phyloP scores from a whole-genome alignment of 2,888 invertebrate genomes.

The Epinotia brunnichana region DNA sequence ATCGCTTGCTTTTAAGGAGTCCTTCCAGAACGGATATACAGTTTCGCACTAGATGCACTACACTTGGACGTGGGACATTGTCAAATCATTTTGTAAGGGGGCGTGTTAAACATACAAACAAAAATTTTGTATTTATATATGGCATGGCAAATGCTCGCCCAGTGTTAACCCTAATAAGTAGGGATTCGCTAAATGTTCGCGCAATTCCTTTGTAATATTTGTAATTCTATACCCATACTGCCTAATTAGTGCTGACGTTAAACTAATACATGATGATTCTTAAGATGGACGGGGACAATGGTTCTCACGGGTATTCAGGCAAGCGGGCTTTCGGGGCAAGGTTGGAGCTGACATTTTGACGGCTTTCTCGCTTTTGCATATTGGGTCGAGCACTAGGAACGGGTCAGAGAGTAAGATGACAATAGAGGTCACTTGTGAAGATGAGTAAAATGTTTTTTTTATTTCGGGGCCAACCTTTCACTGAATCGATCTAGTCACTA shows the following conservation, averaged over 20 bases:
- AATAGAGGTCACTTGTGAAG: not conserved
- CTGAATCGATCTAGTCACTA: too few relatives aligned
- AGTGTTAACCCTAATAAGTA: not conserved
- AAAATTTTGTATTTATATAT: too few relatives aligned
- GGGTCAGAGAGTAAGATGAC: not conserved
- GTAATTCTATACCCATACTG: not conserved
- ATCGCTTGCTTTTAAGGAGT: too few relatives aligned
- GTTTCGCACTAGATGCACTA: too few relatives aligned
- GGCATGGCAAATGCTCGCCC: too few relatives aligned
- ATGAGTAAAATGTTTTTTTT: not conserved
- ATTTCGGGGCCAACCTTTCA: not conserved
- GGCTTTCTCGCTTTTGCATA: constrained; percentile 26
- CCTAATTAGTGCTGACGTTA: constrained; percentile 2
- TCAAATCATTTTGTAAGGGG: too few relatives aligned
- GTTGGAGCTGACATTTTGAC: constrained; percentile 4
- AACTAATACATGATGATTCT: constrained; percentile 22
- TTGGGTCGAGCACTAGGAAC: not conserved
- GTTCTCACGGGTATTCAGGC: constrained; percentile 8
- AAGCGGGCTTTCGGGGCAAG: constrained; percentile 24
- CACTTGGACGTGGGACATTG: too few relatives aligned
- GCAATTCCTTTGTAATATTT: not conserved
- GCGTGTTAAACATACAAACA: too few relatives aligned
- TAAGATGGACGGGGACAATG: constrained; percentile 7
- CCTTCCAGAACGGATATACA: too few relatives aligned
- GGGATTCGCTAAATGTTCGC: not conserved